phyloP scores from a whole-genome alignment of 2,888 invertebrate genomes.

The Tenthredo amoena region DNA sequence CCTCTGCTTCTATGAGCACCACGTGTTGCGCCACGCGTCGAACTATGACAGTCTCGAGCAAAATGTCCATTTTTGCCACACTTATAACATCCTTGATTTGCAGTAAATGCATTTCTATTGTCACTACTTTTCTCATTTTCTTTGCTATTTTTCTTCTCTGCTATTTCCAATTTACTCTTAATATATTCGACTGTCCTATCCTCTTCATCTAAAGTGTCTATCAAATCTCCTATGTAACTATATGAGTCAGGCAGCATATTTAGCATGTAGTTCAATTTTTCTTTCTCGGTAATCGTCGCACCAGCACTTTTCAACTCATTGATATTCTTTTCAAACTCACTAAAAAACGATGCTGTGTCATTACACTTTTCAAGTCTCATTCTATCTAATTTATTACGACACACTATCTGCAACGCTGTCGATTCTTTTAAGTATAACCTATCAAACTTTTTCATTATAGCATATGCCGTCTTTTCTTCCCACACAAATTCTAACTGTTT shows the following conservation, averaged over 20 bases:
- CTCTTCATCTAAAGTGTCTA: constrained; percentile 53
- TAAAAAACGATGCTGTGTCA: constrained; percentile 44
- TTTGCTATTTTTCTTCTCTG: constrained; percentile 40
- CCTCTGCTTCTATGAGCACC: background rate
- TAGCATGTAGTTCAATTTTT: constrained; percentile 61
- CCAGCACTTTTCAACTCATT: constrained; percentile 60
- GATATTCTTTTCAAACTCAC: constrained; percentile 57
- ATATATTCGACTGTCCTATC: constrained; percentile 60
- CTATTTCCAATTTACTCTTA: constrained; percentile 57
- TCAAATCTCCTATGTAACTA: constrained; percentile 59
- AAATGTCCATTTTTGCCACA: constrained; percentile 57
- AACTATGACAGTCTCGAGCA: constrained; percentile 50
- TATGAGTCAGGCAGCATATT: constrained; percentile 57
- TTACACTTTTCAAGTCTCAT: constrained; percentile 54
- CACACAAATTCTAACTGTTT: constrained; percentile 55
- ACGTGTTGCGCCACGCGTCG: background rate
- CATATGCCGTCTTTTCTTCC: constrained; percentile 53
- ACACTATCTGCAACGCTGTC: constrained; percentile 56
- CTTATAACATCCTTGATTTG: constrained; percentile 32
- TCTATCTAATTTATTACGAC: constrained; percentile 55
- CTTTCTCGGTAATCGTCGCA: constrained; percentile 56
- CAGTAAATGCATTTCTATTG: background rate
- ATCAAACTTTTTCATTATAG: constrained; percentile 57
- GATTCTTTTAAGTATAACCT: constrained; percentile 55
- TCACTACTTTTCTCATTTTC: constrained; percentile 42